Base-by-base conservation (phyloP, 2,113 vertebrate species). In the Haplochromis burtoni region DNA sequence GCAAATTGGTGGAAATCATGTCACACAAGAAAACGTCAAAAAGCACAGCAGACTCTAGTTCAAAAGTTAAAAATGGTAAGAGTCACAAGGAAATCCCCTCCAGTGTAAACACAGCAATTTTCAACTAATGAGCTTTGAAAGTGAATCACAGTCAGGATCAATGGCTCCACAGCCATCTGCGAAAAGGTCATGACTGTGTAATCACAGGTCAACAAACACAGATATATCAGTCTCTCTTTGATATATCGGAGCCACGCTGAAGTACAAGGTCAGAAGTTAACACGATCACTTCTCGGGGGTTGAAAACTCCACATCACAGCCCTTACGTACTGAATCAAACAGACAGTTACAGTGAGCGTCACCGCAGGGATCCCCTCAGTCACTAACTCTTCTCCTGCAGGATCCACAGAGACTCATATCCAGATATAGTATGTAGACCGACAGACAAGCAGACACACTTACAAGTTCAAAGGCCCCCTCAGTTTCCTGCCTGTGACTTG, bases 221-320 rank as follows among this genome's bases (percentile, higher is more conserved):
- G 21, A 71, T 9, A 19, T 19, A 78, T 82, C 33, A 54, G 11
- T 61, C 59, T 42, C 47, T 80, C 31, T 63, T 29, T 9, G 21
- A 55, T 21, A 47, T 10, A 54, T 84, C 5, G 12, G 9, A 47
- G 85, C n/a, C 49, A 31, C 45, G 53, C 29, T 42, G 71, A 49
- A 87, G 73, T 13, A 19, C 81, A 88, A 90, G 92, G 86, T 93
- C 80, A 92, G 87, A 86, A 81, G 87, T 86, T 84, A 87, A 76
- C 31, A 35, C 26, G 12, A 71, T 42, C 9, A 35, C 19, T 13
- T 88, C 73, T 82, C 45, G 2, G 59, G 71, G 84, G 63, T 24
- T 66, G 42, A 85, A 59, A 55, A 68, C 53, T 85, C 45, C 78
- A 71, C 83, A 68, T 88, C 81, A 84, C 12, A 1, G 83, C n/a